Evolutionary conservation across 64 coral and sea anemone species (phyloP), one percentile per base, ranked within the genome.

Genomic region (Platygyra sinensis): DNA sequence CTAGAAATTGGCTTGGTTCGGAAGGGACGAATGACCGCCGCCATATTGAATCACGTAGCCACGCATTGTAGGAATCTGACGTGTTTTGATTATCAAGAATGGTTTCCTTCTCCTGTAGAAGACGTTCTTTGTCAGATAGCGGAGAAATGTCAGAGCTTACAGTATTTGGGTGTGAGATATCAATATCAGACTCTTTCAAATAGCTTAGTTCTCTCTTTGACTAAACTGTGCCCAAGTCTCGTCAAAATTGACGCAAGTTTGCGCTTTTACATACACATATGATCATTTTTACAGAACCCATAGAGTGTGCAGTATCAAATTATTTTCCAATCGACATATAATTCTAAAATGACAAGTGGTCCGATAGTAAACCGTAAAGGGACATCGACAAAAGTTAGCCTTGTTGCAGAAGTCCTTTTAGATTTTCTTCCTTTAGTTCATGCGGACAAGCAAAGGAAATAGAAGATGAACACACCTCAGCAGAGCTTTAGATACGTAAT

Each of bases 1-100:
- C 54, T 94, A 8, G 93, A 94, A 82, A 90, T 94, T 19, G 93
- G 93, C 15, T 78, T 94, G 52, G 88, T 90, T 19, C 88, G 93
- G 0, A 90, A 84, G 50, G 83, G 93, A 18, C 88, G 79, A 11
- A 71, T 52, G 33, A 90, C 88, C 74, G 74, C 52, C 27, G 74
- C 80, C 19, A 52, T 94, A 73, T 69, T 94, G 79, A 90, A 72
- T 30, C 62, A 74, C 13, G 80, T 94, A 28, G 93, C 93, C 39
- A 83, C 88, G 30, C 74, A 94, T 30, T 94, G 93, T 50, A 55
- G 18, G 52, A 89, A 94, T 69, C 60, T 94, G 32, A 76, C 67
- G 4, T 73, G 63, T 30, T 38, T 94, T 33, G 93, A 94, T 51
- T 89, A 90, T 55, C 87, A 90, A 49, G 93, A 94, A 22, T 90